A percentile compares a stretch with the other conserved stretches of the same genome.
Conservation (phyloP, 2,797 vertebrate species). For the Danio tinwini region DNA sequence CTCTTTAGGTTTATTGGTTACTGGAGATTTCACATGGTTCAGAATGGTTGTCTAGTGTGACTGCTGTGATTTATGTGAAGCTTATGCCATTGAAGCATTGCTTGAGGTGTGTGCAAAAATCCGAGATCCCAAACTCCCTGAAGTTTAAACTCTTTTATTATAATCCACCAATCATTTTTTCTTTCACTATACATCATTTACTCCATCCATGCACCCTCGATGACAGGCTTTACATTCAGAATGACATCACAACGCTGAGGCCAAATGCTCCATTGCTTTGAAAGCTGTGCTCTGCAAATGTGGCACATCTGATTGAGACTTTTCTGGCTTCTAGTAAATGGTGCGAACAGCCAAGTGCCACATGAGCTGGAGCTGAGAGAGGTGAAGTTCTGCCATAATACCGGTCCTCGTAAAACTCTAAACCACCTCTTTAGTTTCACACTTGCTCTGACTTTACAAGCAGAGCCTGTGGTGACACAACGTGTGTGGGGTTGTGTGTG, state of each 20-base stretch:
- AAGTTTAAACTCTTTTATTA: constrained; percentile 18
- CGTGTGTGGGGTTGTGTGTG: constrained; percentile 32
- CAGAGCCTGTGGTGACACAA: constrained; percentile 61
- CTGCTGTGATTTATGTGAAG: constrained; percentile 20
- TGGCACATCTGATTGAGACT: constrained; percentile 36
- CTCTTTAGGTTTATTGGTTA: no score
- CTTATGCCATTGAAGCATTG: constrained; percentile 10
- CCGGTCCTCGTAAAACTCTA: constrained; percentile 74
- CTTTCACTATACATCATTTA: constrained; percentile 35
- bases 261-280: constrained; percentile 16
- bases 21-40: background rate
- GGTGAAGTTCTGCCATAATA: constrained; percentile 49
- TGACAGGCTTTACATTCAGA: constrained; percentile 41
- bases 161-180: constrained; percentile 13
- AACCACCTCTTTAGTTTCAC: constrained; percentile 76
- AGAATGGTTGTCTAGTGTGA: background rate
- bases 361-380: constrained; percentile 45
- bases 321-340: constrained; percentile 38
- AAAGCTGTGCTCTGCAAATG: constrained; percentile 36
- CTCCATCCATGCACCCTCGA: background rate
- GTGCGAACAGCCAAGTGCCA: constrained; percentile 50
- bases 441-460: constrained; percentile 74
- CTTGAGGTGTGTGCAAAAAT: constrained; percentile 12
- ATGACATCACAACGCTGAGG: constrained; percentile 43
- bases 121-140: constrained; percentile 10